A percentile compares a stretch with the other conserved stretches of the same genome.
These are phyloP conservation scores for Steinernema khuongi DNA, from an alignment of 1,140 invertebrate genomes.

Conservation along the genomic window DNA sequence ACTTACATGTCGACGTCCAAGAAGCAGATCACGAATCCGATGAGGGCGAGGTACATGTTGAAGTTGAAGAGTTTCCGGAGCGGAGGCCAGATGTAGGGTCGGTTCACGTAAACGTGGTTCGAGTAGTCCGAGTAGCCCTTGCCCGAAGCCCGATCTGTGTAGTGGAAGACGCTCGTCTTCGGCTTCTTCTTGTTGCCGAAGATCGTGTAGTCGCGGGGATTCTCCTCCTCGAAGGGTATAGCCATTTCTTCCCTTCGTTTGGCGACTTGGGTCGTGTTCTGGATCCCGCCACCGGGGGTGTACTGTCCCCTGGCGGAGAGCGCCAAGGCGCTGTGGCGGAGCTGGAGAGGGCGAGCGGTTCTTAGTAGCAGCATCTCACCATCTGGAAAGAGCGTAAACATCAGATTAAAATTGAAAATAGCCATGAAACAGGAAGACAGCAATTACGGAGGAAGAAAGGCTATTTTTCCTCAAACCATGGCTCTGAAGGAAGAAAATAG, in stretches of 20 bases:
- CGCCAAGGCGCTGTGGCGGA: not conserved
- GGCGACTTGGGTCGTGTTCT: not conserved
- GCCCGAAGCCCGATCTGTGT: constrained; percentile 39
- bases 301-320: not conserved
- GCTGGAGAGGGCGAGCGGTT: not conserved
- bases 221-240: constrained; percentile 20
- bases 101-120: constrained; percentile 25
- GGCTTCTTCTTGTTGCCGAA: constrained; percentile 36
- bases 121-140: constrained; percentile 46
- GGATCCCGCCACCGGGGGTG: not conserved
- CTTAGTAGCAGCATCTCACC: not conserved
- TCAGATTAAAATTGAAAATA: no score
- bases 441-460: no score
- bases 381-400: constrained; percentile 6
- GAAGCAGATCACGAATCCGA: constrained; percentile 17
- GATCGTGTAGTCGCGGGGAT: constrained; percentile 35
- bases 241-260: not conserved
- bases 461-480: no score
- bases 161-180: constrained; percentile 32
- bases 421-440: no score
- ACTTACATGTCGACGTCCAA: constrained; percentile 28
- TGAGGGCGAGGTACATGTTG: constrained; percentile 26
- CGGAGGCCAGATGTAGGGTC: constrained; percentile 44
- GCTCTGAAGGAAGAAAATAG: no score
- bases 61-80: constrained; percentile 36